Percentiles rank a stretch among this genome's conserved stretches.
Evolutionary conservation across 2,888 invertebrate species (phyloP).

Genomic region (Cataglyphis albicans): DNA sequence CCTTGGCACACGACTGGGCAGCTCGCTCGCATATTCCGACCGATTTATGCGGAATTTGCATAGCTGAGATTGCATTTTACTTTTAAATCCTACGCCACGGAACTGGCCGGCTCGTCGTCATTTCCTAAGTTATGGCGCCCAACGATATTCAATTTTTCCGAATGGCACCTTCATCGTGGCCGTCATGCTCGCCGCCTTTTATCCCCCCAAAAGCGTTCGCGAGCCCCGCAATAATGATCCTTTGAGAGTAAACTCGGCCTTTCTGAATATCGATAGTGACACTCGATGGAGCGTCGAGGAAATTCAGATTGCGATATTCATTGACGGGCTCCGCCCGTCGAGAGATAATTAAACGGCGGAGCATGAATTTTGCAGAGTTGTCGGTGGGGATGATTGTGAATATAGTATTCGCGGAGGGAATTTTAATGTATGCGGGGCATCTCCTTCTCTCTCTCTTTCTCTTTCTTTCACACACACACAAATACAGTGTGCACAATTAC

Average conservation of each 20-base stretch:
- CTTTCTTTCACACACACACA: neutral
- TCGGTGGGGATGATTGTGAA: constrained; percentile 41
- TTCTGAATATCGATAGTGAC: constrained; percentile 65
- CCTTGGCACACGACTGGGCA: constrained; percentile 69
- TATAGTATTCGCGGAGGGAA: constrained; percentile 36
- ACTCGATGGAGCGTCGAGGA: constrained; percentile 54
- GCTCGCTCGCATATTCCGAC: constrained; percentile 73
- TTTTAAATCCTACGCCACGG: constrained; percentile 75
- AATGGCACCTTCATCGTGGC: constrained; percentile 58
- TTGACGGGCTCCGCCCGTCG: constrained; percentile 36
- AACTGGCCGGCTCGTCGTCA: constrained; percentile 67
- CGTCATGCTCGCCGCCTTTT: constrained; percentile 56
- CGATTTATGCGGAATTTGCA: constrained; percentile 78
- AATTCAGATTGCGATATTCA: constrained; percentile 71
- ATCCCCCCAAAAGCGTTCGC: constrained; percentile 60
- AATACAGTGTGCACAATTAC: neutral
- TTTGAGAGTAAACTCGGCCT: constrained; percentile 58
- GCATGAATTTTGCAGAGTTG: constrained; percentile 49
- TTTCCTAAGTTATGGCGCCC: constrained; percentile 69
- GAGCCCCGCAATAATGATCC: constrained; percentile 64
- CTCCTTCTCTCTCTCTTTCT: neutral
- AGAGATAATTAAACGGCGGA: constrained; percentile 63
- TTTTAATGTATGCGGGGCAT: constrained; percentile 32
- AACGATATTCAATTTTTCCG: constrained; percentile 72
- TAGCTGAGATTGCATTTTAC: constrained; percentile 81